Conservation (phyloP, 2,797 vertebrate species). For the Nannoperca australis region DNA sequence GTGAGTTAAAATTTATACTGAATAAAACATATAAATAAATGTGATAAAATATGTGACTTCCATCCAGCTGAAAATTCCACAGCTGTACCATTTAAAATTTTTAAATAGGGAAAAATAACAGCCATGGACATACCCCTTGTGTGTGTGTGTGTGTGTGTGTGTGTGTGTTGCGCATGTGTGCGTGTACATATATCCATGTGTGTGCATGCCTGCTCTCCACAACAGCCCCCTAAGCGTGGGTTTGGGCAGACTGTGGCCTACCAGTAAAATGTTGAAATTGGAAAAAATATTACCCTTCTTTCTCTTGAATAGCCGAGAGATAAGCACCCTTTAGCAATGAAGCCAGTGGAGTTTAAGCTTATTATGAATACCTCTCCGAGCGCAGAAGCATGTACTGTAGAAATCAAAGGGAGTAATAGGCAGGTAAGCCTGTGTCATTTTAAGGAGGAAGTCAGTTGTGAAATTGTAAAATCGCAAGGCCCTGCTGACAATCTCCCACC, state of each 20-base stretch:
- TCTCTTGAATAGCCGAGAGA: conserved; percentile 83
- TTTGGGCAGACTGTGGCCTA: conserved; percentile 67
- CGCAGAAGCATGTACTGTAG: conserved; percentile 82
- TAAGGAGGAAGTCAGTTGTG: conserved; percentile 85
- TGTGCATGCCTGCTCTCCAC: conserved; percentile 57
- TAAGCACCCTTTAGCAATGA: conserved; percentile 87
- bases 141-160: conserved; percentile 24
- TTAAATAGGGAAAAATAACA: conserved; percentile 62
- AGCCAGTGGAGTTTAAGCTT: conserved; percentile 84
- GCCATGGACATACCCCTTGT: conserved; percentile 7
- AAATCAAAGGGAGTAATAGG: conserved; percentile 88
- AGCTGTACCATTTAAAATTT: conserved; percentile 63
- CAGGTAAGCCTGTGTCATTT: conserved; percentile 86
- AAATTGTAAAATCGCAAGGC: conserved; percentile 87
- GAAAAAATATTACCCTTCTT: conserved; percentile 85
- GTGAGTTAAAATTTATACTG: conserved; percentile 69
- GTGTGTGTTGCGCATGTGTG: conserved; percentile 24
- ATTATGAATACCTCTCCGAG: conserved; percentile 87
- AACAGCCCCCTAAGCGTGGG: conserved; percentile 61
- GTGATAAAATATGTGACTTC: conserved; percentile 69
- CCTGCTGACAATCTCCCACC: conserved; percentile 80
- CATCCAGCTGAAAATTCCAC: conserved; percentile 67
- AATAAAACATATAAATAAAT: conserved; percentile 79
- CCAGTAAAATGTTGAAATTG: conserved; percentile 83
- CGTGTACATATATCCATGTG: conserved; percentile 40